Conservation (phyloP, 2,797 vertebrate genomes). For the Melanotaenia nigrans region DNA sequence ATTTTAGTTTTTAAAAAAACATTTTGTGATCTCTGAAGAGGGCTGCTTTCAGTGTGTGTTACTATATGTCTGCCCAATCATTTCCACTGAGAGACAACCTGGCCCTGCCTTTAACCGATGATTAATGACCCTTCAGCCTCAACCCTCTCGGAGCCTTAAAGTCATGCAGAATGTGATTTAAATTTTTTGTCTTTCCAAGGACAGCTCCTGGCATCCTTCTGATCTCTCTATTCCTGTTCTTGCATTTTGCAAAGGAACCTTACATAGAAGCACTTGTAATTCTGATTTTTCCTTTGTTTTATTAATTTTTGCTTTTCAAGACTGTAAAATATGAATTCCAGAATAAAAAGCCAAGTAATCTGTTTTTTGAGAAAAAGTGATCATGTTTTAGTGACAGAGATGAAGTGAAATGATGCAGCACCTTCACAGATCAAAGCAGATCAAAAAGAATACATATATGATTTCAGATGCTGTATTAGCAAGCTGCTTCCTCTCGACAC, state of each 20-base stretch:
- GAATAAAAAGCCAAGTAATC: not conserved
- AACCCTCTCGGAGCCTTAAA: constrained; percentile 39
- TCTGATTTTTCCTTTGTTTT: not conserved
- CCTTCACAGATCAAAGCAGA: constrained; percentile 50
- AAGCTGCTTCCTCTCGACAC: constrained; percentile 43
- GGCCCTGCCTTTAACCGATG: constrained; percentile 35
- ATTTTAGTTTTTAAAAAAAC: not conserved
- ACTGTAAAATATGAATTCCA: not conserved
- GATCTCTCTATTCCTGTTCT: constrained; percentile 41
- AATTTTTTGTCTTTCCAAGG: constrained; percentile 53
- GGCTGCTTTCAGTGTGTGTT: not conserved
- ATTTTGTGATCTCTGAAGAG: not conserved
- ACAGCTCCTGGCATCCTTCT: constrained; percentile 44
- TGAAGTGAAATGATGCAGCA: constrained; percentile 10
- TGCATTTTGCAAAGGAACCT: constrained; percentile 28
- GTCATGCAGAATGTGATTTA: constrained; percentile 48
- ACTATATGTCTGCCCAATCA: not conserved
- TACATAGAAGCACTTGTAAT: not conserved
- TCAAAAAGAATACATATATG: constrained; percentile 61
- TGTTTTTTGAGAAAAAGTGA: not conserved
- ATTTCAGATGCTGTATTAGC: constrained; percentile 60
- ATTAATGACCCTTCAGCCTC: constrained; percentile 43
- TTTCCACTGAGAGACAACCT: constrained; percentile 22
- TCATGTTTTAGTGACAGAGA: not conserved
- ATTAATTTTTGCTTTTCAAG: not conserved